phyloP scores from a whole-genome alignment of 2,888 invertebrate genomes.

The Xanthia icteritia region DNA sequence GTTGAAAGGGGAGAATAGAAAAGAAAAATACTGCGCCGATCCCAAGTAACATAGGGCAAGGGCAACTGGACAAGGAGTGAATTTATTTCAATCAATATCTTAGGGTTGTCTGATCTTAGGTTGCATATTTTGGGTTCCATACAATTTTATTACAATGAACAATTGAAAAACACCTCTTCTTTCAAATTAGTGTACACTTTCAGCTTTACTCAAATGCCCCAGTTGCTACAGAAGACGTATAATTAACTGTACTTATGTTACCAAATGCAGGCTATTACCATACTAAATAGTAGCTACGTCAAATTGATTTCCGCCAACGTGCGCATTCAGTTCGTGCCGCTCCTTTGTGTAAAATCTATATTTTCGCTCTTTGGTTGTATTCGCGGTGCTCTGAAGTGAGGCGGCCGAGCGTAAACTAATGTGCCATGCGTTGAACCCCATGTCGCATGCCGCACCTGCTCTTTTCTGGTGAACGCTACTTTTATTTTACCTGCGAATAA shows the following conservation, averaged over 20 bases:
- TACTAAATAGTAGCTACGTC: conserved; percentile 17
- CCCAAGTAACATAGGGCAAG: neutral
- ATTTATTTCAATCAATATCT: neutral
- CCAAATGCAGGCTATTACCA: conserved; percentile 37
- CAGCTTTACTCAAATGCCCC: conserved; percentile 4
- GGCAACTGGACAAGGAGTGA: neutral
- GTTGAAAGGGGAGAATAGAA: neutral
- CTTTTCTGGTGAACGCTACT: conserved; percentile 11
- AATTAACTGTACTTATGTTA: conserved; percentile 17
- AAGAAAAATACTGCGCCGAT: neutral
- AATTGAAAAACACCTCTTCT: neutral
- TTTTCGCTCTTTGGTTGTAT: conserved; percentile 47
- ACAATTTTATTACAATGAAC: neutral
- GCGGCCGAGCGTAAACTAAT: conserved; percentile 68
- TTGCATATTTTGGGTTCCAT: neutral
- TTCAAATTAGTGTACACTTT: neutral
- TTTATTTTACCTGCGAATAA: conserved; percentile 17
- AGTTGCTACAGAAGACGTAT: conserved; percentile 22
- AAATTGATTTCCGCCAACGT: conserved; percentile 42
- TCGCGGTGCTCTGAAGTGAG: conserved; percentile 69
- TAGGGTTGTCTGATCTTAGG: neutral
- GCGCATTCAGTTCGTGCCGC: conserved; percentile 40
- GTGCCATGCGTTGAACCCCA: conserved; percentile 54
- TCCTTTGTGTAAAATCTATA: conserved; percentile 57
- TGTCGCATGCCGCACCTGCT: conserved; percentile 42